These are phyloP conservation scores for Sander vitreus DNA, from an alignment of 2,113 vertebrate genomes.

Conservation along the genomic window DNA sequence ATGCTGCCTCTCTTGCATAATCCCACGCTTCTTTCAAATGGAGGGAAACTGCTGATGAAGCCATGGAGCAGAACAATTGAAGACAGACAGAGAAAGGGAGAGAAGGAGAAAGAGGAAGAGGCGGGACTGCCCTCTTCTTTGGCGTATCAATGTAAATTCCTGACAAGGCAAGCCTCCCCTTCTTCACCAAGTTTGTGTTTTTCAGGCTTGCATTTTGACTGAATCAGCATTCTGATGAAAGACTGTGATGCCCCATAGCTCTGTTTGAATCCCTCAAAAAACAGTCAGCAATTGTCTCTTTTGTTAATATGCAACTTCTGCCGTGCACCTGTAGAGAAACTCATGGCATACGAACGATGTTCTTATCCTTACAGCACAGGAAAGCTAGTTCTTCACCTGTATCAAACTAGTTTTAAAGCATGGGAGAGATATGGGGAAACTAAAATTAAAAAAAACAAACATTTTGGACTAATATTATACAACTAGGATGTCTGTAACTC, in stretches of 20 bases:
- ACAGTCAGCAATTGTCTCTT: constrained; percentile 72
- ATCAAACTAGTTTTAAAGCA: constrained; percentile 25
- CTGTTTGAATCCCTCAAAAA: constrained; percentile 60
- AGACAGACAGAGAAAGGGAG: constrained; percentile 44
- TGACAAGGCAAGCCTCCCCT: constrained; percentile 75
- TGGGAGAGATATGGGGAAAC: neutral
- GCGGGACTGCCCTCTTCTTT: constrained; percentile 68
- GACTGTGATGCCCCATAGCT: constrained; percentile 59
- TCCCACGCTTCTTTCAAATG: constrained; percentile 74
- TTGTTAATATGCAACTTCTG: constrained; percentile 65
- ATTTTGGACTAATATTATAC: constrained; percentile 23
- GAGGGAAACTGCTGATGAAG: constrained; percentile 78
- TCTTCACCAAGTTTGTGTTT: constrained; percentile 75
- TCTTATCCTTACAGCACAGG: neutral
- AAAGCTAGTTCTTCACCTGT: constrained; percentile 10
- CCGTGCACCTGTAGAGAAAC: constrained; percentile 60
- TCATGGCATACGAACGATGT: neutral
- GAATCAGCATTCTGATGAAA: constrained; percentile 80
- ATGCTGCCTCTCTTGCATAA: constrained; percentile 81
- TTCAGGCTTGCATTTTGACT: constrained; percentile 62
- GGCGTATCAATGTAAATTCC: constrained; percentile 76
- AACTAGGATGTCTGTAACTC: constrained; percentile 29
- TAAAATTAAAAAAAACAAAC: constrained; percentile 22
- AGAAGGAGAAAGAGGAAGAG: constrained; percentile 20
- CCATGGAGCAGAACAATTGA: constrained; percentile 69